Conservation (phyloP, 2,797 vertebrate species). For the Xiphorhynchus erythropygius region DNA sequence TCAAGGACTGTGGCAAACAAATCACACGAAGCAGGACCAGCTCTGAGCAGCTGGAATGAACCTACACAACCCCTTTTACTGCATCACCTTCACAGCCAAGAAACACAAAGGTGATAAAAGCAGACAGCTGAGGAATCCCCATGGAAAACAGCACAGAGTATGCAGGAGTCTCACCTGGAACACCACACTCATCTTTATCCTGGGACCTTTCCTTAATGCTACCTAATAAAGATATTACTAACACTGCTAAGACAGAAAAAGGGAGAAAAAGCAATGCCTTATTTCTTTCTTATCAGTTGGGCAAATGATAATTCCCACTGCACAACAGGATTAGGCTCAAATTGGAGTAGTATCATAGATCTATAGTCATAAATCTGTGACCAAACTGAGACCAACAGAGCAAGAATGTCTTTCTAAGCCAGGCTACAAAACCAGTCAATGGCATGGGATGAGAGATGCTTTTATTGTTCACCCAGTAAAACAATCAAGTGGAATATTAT, state of each 20-base stretch:
- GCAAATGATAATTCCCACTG: neutral
- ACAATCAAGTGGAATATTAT: neutral
- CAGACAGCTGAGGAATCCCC: neutral
- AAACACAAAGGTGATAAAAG: neutral
- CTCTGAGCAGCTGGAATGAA: neutral
- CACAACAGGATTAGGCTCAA: neutral
- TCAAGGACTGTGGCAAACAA: neutral
- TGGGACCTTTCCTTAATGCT: neutral
- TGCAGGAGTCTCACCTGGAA: neutral
- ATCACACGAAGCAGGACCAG: neutral
- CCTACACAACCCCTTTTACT: neutral
- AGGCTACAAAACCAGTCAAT: neutral
- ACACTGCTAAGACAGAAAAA: neutral
- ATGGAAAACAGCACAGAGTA: neutral
- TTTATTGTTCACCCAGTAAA: conserved; percentile 27
- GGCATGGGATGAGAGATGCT: neutral
- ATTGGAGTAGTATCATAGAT: neutral
- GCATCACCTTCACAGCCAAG: neutral
- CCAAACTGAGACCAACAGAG: neutral
- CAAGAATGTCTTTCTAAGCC: neutral
- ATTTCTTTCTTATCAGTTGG: neutral
- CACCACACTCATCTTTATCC: neutral
- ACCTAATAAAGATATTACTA: neutral
- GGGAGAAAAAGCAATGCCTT: neutral
- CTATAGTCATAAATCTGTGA: neutral